Base-by-base conservation (phyloP, 2,888 invertebrate genomes). In the Caradrina clavipalpis region DNA sequence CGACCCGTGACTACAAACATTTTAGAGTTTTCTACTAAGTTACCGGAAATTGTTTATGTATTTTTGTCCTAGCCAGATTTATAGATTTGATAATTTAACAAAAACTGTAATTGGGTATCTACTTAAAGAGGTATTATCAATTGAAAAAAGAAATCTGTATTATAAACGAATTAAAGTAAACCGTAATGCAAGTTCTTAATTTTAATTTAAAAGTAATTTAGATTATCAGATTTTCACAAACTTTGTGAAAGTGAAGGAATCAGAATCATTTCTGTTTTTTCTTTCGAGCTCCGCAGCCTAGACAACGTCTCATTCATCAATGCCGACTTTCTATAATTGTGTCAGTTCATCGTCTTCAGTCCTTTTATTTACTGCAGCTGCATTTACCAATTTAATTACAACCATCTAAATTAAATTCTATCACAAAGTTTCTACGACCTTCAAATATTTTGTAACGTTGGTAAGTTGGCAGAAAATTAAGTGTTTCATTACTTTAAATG, bases 381-480 rank as follows among this genome's bases (percentile, higher is more conserved):
- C 17, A 55, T 80, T 74, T 26, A 72, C 70, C 65, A 78, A 73
- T 59, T 22, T 55, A 73, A 77, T 67, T 71, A 78, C 50, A 42
- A 62, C 50, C 19, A 65, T 69, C 51, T 51, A 75, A 78, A 78
- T 80, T 75, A 77, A 22, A 69, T 69, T 64, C 26, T 64, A 56
- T 63, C 6, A 55, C 51, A 26, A 62, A 73, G 75, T 83, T 86
- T 85, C 84, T 84, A 76, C 73, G 80, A 81, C 88, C 87, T 87
- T 85, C 81, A 62, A 56, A 58, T 72, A 81, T 87, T 87, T 85
- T 64, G 85, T 83, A 88, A 88, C 65, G 65, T 77, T 49, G 42
- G 78, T 69, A 83, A 84, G 80, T 82, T 64, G 81, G 80, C 85
- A 88, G 83, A 85, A 87, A 88, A 87, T 87, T 82, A 84, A 84